Conservation (phyloP, 2,113 vertebrate genomes). For the Chaenogobius annularis region DNA sequence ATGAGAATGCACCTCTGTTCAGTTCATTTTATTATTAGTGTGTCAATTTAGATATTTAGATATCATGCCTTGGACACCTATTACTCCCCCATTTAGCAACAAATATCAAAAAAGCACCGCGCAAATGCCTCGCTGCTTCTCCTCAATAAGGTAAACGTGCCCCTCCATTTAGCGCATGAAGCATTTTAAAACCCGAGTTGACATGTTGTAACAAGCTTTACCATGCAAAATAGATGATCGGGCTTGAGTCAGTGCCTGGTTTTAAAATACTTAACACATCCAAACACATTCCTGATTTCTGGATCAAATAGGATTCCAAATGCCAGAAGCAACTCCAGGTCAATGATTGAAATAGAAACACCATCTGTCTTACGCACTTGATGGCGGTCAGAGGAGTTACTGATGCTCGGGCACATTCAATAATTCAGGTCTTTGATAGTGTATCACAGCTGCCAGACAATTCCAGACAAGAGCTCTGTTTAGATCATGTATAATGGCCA, state of each 20-base stretch:
- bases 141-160: slow-evolving; percentile 10
- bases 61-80: background rate
- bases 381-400: slow-evolving; percentile 21
- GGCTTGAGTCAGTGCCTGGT: background rate
- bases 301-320: slow-evolving; percentile 27
- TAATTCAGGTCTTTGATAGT: slow-evolving; percentile 42
- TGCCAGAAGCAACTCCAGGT: slow-evolving; percentile 21
- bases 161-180: background rate
- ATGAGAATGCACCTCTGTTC: background rate
- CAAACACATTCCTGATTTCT: background rate
- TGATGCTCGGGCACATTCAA: slow-evolving; percentile 15
- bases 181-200: slow-evolving; percentile 15
- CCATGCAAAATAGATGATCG: slow-evolving; percentile 5
- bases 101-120: background rate
- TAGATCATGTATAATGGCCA: background rate
- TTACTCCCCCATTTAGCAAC: slow-evolving; percentile 1
- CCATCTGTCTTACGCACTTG: slow-evolving; percentile 26
- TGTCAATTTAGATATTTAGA: background rate
- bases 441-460: slow-evolving; percentile 29
- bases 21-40: background rate
- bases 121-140: slow-evolving; percentile 18
- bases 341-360: slow-evolving; percentile 50
- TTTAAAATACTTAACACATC: slow-evolving; percentile 14
- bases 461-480: slow-evolving; percentile 16
- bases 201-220: slow-evolving; percentile 16